phyloP scores from a whole-genome alignment of 2,888 invertebrate genomes.

The Andricus curvator region DNA sequence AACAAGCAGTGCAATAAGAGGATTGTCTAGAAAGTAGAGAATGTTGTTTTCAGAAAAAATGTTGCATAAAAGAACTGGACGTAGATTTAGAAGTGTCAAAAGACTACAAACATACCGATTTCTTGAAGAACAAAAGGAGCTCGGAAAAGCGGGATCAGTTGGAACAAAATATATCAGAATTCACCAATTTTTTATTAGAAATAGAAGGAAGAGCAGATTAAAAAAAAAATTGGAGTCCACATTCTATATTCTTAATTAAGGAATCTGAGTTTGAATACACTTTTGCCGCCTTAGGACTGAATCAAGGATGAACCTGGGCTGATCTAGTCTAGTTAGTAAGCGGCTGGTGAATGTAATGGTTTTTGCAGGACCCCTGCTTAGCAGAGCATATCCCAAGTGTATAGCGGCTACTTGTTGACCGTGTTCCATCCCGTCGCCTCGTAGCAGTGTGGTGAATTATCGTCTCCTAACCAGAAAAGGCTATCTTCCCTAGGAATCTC shows the following conservation, averaged over 20 bases:
- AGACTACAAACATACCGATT: not conserved
- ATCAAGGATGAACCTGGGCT: constrained; percentile 44
- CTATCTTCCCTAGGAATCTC: constrained; percentile 69
- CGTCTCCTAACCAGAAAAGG: constrained; percentile 58
- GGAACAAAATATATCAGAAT: too few species aligned
- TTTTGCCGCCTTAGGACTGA: not conserved
- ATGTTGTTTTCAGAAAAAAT: not conserved
- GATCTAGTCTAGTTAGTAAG: constrained; percentile 52
- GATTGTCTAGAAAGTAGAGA: not conserved
- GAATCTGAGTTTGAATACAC: not conserved
- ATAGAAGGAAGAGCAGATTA: too few species aligned
- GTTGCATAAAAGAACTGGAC: not conserved
- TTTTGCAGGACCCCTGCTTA: constrained; percentile 60
- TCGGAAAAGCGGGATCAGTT: too few species aligned
- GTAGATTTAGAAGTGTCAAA: not conserved
- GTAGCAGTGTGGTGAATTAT: constrained; percentile 67
- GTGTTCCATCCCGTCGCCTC: constrained; percentile 57
- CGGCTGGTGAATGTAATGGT: constrained; percentile 59
- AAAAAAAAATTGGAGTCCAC: not conserved
- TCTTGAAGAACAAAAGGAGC: too few species aligned
- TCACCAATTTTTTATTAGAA: too few species aligned
- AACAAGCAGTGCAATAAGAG: not conserved
- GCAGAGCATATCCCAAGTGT: constrained; percentile 58
- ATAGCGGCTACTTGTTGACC: constrained; percentile 70
- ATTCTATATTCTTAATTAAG: not conserved